Evolutionary conservation across 2,797 vertebrate species (phyloP).

Genomic region (Miichthys miiuy): DNA sequence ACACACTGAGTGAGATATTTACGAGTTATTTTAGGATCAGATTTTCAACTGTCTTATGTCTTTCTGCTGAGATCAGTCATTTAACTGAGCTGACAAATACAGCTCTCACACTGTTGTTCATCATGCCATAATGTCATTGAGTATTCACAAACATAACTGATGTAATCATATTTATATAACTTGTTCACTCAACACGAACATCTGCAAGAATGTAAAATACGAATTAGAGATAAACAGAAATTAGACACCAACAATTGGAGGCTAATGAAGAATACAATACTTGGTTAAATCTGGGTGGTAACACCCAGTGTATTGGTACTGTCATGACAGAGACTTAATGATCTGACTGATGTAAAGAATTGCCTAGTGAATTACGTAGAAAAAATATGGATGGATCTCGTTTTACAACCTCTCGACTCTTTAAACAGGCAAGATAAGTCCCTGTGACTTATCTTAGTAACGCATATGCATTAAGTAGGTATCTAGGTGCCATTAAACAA

Average conservation of each 20-base stretch:
- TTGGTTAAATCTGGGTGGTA: background rate
- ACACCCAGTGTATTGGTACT: background rate
- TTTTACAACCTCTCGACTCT: background rate
- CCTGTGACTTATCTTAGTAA: background rate
- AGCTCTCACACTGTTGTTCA: background rate
- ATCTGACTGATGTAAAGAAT: background rate
- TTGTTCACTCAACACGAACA: background rate
- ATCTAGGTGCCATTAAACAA: background rate
- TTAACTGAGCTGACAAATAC: conserved; percentile 35
- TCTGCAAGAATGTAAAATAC: background rate
- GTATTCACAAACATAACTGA: background rate
- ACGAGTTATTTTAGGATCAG: conserved; percentile 28
- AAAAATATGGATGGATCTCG: background rate
- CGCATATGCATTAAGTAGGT: background rate
- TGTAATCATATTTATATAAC: background rate
- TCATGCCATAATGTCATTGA: background rate
- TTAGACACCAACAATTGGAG: too few species aligned
- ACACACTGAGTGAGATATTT: background rate
- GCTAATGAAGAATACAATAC: background rate
- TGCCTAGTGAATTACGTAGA: background rate
- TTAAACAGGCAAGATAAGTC: background rate
- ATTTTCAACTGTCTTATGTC: conserved; percentile 5
- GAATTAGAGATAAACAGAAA: background rate
- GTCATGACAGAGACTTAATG: background rate
- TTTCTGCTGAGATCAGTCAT: conserved; percentile 21